Evolutionary conservation across 2,113 vertebrate genomes (phyloP).

Genomic region (Apeltes quadracus): DNA sequence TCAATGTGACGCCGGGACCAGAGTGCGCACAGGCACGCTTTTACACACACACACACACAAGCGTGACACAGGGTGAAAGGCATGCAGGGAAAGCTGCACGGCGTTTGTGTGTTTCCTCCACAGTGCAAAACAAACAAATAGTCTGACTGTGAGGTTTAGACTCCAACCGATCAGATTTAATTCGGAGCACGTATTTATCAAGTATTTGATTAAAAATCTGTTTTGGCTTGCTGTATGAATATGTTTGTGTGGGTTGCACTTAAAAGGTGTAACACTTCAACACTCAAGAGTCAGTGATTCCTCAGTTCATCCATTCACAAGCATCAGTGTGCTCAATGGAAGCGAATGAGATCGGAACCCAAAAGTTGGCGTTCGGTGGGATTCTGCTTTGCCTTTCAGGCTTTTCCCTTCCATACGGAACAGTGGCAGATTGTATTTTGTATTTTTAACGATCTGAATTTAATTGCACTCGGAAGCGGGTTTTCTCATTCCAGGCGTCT

Average conservation of each 20-base stretch:
- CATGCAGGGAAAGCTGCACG: no score
- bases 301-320: constrained; percentile 33
- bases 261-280: constrained; percentile 20
- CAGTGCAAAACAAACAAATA: not conserved
- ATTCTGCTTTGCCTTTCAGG: not conserved
- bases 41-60: not conserved
- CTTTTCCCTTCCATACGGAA: not conserved
- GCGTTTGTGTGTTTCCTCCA: not conserved
- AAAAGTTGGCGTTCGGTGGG: no score
- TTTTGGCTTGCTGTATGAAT: constrained; percentile 6
- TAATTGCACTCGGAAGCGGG: not conserved
- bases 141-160: not conserved
- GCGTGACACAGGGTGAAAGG: no score
- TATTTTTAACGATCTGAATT: not conserved
- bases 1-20: constrained; percentile 90
- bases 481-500: not conserved
- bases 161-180: not conserved
- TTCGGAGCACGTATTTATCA: not conserved
- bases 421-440: not conserved
- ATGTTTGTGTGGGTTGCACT: constrained; percentile 19
- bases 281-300: constrained; percentile 25
- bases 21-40: constrained; percentile 88
- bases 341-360: constrained; percentile 27
- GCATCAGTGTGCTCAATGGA: constrained; percentile 10
- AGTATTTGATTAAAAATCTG: not conserved